A percentile compares a stretch with the other conserved stretches of the same genome.
These are phyloP conservation scores for Columba janthina DNA, from an alignment of 2,113 vertebrate species.

Conservation along the genomic window DNA sequence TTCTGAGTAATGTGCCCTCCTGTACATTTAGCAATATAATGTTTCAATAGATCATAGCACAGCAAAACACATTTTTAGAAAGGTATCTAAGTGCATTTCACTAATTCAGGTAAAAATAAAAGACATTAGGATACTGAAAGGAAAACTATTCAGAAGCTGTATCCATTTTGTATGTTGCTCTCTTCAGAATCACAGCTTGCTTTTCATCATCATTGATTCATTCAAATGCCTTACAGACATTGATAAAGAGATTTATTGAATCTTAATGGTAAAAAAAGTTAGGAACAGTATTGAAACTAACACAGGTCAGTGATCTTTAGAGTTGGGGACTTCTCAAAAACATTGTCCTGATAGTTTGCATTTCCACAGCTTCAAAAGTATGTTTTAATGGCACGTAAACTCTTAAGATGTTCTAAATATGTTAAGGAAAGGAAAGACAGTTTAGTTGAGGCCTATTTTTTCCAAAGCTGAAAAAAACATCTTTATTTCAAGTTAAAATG, in stretches of 20 bases:
- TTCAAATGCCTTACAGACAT: constrained; percentile 40
- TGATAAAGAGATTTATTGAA: constrained; percentile 31
- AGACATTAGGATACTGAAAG: background rate
- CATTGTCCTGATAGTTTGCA: background rate
- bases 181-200: constrained; percentile 15
- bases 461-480: background rate
- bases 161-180: constrained; percentile 12
- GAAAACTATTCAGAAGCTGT: background rate
- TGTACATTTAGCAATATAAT: background rate
- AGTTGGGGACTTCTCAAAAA: background rate
- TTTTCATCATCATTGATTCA: constrained; percentile 62
- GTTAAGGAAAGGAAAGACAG: background rate
- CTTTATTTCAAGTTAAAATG: background rate
- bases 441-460: background rate
- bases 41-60: background rate
- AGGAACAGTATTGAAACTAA: background rate
- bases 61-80: background rate
- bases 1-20: background rate
- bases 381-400: background rate
- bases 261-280: constrained; percentile 4
- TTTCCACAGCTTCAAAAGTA: background rate
- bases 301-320: background rate
- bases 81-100: constrained; percentile 4
- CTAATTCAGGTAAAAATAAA: constrained; percentile 3
- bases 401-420: background rate